Evolutionary conservation across 2,888 invertebrate species (phyloP).

Genomic region (Endotricha flammealis): DNA sequence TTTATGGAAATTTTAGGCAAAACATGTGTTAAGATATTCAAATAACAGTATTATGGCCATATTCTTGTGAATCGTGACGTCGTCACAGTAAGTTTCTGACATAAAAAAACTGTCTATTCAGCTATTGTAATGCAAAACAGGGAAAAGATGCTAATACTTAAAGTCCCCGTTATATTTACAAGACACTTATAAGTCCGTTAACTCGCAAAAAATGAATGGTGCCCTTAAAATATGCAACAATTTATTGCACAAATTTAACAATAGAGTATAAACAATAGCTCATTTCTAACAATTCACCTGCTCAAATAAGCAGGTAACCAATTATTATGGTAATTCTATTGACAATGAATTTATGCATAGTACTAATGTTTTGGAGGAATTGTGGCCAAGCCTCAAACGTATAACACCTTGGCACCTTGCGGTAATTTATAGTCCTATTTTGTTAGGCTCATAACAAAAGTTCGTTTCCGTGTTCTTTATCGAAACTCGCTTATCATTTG

Average conservation of each 20-base stretch:
- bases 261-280: slow-evolving; percentile 45
- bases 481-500: slow-evolving; percentile 59
- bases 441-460: slow-evolving; percentile 64
- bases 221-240: slow-evolving; percentile 36
- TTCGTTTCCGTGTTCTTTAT: slow-evolving; percentile 74
- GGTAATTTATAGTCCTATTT: slow-evolving; percentile 71
- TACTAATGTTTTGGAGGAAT: slow-evolving; percentile 65
- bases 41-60: slow-evolving; percentile 30
- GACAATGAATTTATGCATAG: slow-evolving; percentile 56
- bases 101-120: slow-evolving; percentile 39
- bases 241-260: slow-evolving; percentile 59
- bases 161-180: slow-evolving; percentile 66
- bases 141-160: slow-evolving; percentile 60
- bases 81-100: slow-evolving; percentile 23
- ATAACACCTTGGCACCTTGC: slow-evolving; percentile 74
- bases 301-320: slow-evolving; percentile 61
- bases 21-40: slow-evolving; percentile 45
- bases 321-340: slow-evolving; percentile 69
- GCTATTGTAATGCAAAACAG: slow-evolving; percentile 55
- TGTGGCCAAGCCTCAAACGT: slow-evolving; percentile 61
- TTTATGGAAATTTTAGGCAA: slow-evolving; percentile 43
- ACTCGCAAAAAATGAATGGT: slow-evolving; percentile 44
- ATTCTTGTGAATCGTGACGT: slow-evolving; percentile 30
- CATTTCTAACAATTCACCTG: slow-evolving; percentile 61
- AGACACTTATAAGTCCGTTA: slow-evolving; percentile 58